Evolutionary conservation across 1,140 invertebrate species (phyloP).

Genomic region (Acyrthosiphon pisum): DNA sequence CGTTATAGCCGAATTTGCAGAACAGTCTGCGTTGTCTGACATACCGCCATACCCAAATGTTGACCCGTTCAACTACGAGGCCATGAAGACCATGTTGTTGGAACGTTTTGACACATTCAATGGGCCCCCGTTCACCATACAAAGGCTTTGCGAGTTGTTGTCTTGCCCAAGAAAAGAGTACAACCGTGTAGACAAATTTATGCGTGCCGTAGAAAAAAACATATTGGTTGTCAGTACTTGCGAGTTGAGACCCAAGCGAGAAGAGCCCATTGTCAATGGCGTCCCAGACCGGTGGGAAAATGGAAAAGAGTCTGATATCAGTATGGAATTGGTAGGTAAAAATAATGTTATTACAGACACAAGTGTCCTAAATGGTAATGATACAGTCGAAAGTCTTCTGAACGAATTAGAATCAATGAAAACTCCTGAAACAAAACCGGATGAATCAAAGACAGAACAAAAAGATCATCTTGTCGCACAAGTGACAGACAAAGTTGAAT

Average conservation of each 20-base stretch:
- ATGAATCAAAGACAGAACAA: slow-evolving; percentile 2
- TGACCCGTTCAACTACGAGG: slow-evolving; percentile 88
- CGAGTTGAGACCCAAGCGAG: slow-evolving; percentile 67
- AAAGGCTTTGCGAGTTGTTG: slow-evolving; percentile 92
- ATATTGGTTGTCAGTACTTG: slow-evolving; percentile 94
- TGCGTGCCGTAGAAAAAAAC: slow-evolving; percentile 93
- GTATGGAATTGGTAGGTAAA: slow-evolving; percentile 29
- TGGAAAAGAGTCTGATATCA: slow-evolving; percentile 56
- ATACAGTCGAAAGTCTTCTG: slow-evolving; percentile 41
- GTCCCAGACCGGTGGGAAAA: slow-evolving; percentile 57
- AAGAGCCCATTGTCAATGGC: slow-evolving; percentile 58
- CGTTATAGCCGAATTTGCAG: slow-evolving; percentile 87
- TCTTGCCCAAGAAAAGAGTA: slow-evolving; percentile 92
- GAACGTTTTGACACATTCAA: slow-evolving; percentile 83
- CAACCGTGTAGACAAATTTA: slow-evolving; percentile 93
- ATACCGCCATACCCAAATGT: slow-evolving; percentile 86
- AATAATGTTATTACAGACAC: neutral
- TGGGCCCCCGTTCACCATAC: slow-evolving; percentile 95
- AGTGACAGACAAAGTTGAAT: slow-evolving; percentile 8
- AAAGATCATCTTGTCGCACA: neutral
- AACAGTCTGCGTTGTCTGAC: slow-evolving; percentile 76
- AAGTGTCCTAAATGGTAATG: slow-evolving; percentile 31
- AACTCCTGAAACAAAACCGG: slow-evolving; percentile 44
- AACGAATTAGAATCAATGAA: slow-evolving; percentile 51
- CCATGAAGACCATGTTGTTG: slow-evolving; percentile 83